phyloP scores from a whole-genome alignment of 2,797 vertebrate species.

The Tenualosa ilisha region DNA sequence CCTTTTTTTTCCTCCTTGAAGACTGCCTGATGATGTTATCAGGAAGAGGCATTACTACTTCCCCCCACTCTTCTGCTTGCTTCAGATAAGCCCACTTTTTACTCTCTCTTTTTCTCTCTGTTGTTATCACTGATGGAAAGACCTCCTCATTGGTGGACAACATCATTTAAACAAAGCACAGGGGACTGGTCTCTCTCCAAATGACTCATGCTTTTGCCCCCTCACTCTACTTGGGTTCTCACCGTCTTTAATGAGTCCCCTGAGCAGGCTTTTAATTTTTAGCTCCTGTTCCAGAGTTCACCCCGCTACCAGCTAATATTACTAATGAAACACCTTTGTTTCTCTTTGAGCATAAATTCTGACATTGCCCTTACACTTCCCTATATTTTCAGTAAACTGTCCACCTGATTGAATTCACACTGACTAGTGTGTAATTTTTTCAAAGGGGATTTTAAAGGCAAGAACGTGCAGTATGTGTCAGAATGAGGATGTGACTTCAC shows the following conservation, averaged over 20 bases:
- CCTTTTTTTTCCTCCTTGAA: background rate
- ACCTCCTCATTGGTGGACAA: background rate
- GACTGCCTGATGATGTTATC: background rate
- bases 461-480: too few relatives aligned
- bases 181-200: background rate
- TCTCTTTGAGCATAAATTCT: background rate
- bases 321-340: background rate
- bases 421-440: background rate
- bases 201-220: background rate
- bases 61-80: background rate
- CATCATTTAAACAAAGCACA: background rate
- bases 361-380: background rate
- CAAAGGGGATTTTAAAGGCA: background rate
- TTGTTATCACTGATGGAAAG: background rate
- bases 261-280: slow-evolving; percentile 11
- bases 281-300: background rate
- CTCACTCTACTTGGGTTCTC: background rate
- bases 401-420: background rate
- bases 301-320: background rate
- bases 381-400: background rate
- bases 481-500: background rate
- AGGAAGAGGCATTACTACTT: background rate
- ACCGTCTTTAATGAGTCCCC: slow-evolving; percentile 1
- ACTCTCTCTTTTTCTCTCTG: background rate
- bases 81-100: background rate